Evolutionary conservation across 2,113 vertebrate genomes (phyloP).

Genomic region (Dunckerocampus dactyliophorus): DNA sequence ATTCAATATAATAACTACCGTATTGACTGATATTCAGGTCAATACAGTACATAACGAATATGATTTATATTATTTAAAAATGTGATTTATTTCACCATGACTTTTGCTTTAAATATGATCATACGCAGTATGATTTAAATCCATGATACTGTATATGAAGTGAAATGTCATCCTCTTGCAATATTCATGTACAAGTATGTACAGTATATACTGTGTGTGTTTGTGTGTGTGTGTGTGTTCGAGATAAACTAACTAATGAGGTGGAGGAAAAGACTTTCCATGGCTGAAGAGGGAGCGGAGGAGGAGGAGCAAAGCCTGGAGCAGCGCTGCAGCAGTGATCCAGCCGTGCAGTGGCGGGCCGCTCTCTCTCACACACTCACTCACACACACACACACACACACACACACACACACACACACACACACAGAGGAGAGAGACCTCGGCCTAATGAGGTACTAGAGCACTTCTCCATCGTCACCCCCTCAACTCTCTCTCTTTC

Average conservation of each 20-base stretch:
- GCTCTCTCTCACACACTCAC: not conserved
- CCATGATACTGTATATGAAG: too few relatives aligned
- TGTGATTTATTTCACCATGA: too few relatives aligned
- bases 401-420: not conserved
- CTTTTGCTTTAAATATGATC: too few relatives aligned
- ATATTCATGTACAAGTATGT: too few relatives aligned
- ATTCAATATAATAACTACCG: too few relatives aligned
- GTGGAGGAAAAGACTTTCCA: not conserved
- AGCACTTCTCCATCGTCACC: constrained; percentile 41
- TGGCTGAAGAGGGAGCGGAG: constrained; percentile 26
- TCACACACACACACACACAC: not conserved
- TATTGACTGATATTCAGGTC: too few relatives aligned
- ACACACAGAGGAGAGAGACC: constrained; percentile 35
- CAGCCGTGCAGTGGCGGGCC: constrained; percentile 2
- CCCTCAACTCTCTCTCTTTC: constrained; percentile 36
- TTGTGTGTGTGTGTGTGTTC: not conserved
- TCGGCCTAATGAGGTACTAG: constrained; percentile 55
- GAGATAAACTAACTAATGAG: constrained; percentile 2
- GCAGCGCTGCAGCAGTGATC: constrained; percentile 44
- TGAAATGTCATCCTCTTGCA: too few relatives aligned
- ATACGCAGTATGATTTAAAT: too few relatives aligned
- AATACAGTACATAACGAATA: too few relatives aligned
- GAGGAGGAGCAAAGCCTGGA: constrained; percentile 49
- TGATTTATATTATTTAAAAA: too few relatives aligned
- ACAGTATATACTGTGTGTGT: not conserved